These are phyloP conservation scores for Phymorhynchus buccinoides DNA, from an alignment of 1,140 invertebrate genomes.

Conservation along the genomic window DNA sequence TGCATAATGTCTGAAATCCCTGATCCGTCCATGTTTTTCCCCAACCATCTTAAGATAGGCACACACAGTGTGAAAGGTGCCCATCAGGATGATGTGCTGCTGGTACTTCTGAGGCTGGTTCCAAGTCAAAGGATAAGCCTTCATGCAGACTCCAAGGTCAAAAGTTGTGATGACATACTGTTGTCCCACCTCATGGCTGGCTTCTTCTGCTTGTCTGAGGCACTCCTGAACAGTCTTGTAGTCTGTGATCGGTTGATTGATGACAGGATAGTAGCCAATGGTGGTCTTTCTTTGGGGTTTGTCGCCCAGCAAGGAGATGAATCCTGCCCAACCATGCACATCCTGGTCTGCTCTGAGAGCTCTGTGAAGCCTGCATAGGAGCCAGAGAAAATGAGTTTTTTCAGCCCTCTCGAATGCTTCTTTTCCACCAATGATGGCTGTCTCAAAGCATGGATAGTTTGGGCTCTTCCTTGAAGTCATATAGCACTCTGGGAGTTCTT, in stretches of 20 bases:
- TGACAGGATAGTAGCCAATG: constrained; percentile 49
- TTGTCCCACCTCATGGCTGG: constrained; percentile 43
- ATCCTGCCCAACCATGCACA: constrained; percentile 43
- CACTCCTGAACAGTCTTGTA: constrained; percentile 48
- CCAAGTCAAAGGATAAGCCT: constrained; percentile 51
- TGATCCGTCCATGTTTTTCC: constrained; percentile 51
- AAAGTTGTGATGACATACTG: constrained; percentile 51
- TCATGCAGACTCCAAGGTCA: constrained; percentile 56
- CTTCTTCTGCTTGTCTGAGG: constrained; percentile 44
- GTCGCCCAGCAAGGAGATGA: constrained; percentile 43
- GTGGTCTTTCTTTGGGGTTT: constrained; percentile 34
- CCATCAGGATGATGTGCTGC: constrained; percentile 50
- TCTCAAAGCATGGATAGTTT: too few species aligned
- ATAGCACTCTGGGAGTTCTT: too few species aligned
- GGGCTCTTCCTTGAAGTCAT: too few species aligned
- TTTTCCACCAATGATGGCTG: too few species aligned
- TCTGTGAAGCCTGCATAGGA: too few species aligned
- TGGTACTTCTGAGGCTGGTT: constrained; percentile 45
- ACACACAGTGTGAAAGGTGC: constrained; percentile 45
- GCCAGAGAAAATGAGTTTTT: too few species aligned
- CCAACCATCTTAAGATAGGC: constrained; percentile 46
- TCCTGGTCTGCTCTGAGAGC: too few species aligned
- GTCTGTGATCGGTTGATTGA: constrained; percentile 51
- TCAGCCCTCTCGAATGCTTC: too few species aligned
- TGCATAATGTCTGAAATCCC: constrained; percentile 42